phyloP scores from a whole-genome alignment of 2,797 vertebrate genomes.

The Toxotes lorentzi region DNA sequence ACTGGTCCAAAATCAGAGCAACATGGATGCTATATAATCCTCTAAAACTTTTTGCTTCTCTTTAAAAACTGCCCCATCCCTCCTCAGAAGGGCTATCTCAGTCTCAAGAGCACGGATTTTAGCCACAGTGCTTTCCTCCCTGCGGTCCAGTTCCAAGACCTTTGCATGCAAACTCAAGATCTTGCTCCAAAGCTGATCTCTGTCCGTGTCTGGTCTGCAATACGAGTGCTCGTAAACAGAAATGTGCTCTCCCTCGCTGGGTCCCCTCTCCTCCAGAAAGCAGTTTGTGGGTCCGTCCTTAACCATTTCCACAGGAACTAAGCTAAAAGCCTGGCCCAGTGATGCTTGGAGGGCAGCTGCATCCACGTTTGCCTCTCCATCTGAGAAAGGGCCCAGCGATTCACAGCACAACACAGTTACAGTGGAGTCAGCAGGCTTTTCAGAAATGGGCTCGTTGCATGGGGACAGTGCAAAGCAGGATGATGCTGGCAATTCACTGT shows the following conservation, averaged over 20 bases:
- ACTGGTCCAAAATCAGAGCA: constrained; percentile 50
- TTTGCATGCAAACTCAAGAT: constrained; percentile 89
- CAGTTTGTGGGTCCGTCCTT: not conserved
- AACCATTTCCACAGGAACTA: constrained; percentile 54
- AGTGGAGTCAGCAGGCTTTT: constrained; percentile 33
- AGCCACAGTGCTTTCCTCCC: constrained; percentile 86
- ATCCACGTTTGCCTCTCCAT: constrained; percentile 23
- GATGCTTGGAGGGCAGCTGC: constrained; percentile 35
- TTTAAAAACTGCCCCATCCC: constrained; percentile 86
- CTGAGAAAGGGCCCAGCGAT: not conserved
- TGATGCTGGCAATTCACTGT: not conserved
- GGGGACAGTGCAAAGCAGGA: constrained; percentile 11
- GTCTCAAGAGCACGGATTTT: constrained; percentile 87
- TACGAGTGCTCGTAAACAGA: constrained; percentile 88
- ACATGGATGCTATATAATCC: constrained; percentile 85
- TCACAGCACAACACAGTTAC: constrained; percentile 60
- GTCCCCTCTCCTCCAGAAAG: constrained; percentile 56
- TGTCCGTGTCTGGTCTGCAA: constrained; percentile 86
- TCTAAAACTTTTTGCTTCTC: constrained; percentile 89
- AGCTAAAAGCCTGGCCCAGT: constrained; percentile 51
- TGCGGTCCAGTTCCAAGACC: constrained; percentile 86
- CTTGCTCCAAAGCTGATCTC: constrained; percentile 88
- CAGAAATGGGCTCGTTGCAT: not conserved
- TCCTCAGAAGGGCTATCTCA: constrained; percentile 84
- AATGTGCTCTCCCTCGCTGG: constrained; percentile 51